Base-by-base conservation (phyloP, 1,140 invertebrate genomes). In the Drosophila arizonae region DNA sequence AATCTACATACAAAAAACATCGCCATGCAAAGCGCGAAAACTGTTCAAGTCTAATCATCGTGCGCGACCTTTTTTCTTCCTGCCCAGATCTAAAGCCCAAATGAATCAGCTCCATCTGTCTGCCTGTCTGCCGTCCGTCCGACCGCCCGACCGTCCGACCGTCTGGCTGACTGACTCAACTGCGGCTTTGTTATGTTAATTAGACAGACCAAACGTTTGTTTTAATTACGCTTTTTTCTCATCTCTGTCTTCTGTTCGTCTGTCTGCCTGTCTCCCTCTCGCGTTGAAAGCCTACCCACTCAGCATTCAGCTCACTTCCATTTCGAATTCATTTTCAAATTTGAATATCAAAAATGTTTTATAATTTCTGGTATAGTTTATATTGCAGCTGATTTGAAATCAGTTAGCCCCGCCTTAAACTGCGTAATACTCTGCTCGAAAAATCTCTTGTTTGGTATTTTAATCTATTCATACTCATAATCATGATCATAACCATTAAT, bases 111-210 rank as follows among this genome's bases (percentile, higher is more conserved):
- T 71, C 45, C 52, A 62, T 39, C 11, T 39, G 45, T 62, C 48
- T 48, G 45, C 64, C 58, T 75, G 67, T 26, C 67, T 62, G 39
- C 21, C 57, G 39, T 30, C 57, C 33, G 43, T 60, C 43, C 61
- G 43, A 55, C 43, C 61, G 70, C 26, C 21, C 3, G 21, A 2
- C 21, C 3, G 21, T 24, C 21, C 21, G 21, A 2, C 52, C 52
- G 45, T 67, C 58, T 75, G 67, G 30, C 67, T 62, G 68, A 62
- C 75, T 77, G 77, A 72, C 81, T 85, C 72, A 67, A 71, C 69
- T 71, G 73, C 65, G 58, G 75, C 79, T 84, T 88, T 88, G 84
- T 88, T 88, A 88, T 88, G 84, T 67, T 88, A 88, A 88, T 88
- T 84, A 64, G 60, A 46, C 75, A 60, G 63, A 64, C 80, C 81